Conservation (phyloP, 2,797 vertebrate species). For the Spea hammondii region DNA sequence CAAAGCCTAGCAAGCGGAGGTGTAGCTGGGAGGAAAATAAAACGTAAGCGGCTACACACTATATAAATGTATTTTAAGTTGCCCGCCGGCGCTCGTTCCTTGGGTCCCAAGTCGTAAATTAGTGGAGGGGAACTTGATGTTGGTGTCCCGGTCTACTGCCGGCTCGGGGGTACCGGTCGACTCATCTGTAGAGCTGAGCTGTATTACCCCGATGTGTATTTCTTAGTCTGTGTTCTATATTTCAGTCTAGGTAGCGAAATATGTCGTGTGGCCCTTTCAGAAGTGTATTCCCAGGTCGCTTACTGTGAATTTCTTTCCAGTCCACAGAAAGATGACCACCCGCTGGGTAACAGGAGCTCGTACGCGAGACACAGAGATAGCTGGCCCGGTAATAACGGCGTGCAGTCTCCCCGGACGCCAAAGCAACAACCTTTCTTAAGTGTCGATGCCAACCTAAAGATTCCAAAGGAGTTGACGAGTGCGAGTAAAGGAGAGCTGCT, state of each 20-base stretch:
- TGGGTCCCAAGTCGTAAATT: too few relatives aligned
- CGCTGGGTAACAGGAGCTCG: conserved; percentile 73
- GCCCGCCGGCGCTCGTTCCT: too few relatives aligned
- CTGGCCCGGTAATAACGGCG: conserved; percentile 76
- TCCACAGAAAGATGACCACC: conserved; percentile 76
- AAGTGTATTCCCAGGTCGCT: too few relatives aligned
- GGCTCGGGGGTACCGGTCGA: too few relatives aligned
- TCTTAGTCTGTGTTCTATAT: too few relatives aligned
- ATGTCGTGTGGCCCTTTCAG: too few relatives aligned
- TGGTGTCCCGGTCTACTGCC: too few relatives aligned
- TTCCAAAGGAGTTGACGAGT: conserved; percentile 87
- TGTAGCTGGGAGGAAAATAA: conserved; percentile 96
- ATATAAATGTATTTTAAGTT: too few relatives aligned
- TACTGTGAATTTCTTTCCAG: conserved; percentile 62
- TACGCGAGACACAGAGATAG: conserved; percentile 80
- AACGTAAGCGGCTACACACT: conserved; percentile 73
- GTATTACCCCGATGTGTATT: too few relatives aligned
- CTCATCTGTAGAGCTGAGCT: too few relatives aligned
- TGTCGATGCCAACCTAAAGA: conserved; percentile 93
- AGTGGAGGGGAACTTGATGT: too few relatives aligned
- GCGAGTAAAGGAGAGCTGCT: conserved; percentile 94
- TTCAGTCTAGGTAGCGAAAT: background rate
- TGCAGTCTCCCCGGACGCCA: conserved; percentile 75
- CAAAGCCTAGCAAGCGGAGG: conserved; percentile 83
- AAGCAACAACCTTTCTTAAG: conserved; percentile 91